Evolutionary conservation across 1,140 invertebrate species (phyloP).

Genomic region (Leguminivora glycinivorella): DNA sequence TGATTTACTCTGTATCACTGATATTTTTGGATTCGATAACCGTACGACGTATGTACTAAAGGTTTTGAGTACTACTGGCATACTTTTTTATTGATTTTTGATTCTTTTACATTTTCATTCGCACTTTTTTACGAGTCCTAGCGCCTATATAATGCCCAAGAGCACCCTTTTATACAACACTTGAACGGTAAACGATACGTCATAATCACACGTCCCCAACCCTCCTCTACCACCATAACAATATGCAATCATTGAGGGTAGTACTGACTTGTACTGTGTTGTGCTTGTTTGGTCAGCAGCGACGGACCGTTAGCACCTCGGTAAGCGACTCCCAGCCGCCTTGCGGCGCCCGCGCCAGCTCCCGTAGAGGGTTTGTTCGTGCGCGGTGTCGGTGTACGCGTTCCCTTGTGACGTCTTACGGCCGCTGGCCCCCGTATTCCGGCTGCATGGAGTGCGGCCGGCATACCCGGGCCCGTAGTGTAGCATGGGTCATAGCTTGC

Average conservation of each 20-base stretch:
- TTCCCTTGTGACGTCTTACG: conserved; percentile 75
- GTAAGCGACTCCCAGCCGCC: conserved; percentile 70
- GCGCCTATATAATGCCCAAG: conserved; percentile 25
- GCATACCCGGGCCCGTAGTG: conserved; percentile 49
- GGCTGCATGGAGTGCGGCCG: conserved; percentile 30
- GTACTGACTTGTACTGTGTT: conserved; percentile 76
- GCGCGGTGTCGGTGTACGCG: conserved; percentile 68
- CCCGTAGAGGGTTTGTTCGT: conserved; percentile 55
- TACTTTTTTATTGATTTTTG: conserved; percentile 6
- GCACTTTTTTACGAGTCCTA: conserved; percentile 34
- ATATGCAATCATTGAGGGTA: conserved; percentile 63
- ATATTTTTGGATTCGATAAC: not conserved
- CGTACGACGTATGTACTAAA: conserved; percentile 1
- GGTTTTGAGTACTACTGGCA: conserved; percentile 14
- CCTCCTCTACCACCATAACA: conserved; percentile 45
- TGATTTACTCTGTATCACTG: not conserved
- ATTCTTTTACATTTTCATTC: conserved; percentile 34
- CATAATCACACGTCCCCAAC: conserved; percentile 30
- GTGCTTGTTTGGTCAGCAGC: conserved; percentile 78
- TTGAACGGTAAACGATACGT: conserved; percentile 15
- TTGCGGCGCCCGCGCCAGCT: conserved; percentile 57
- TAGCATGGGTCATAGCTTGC: conserved; percentile 78
- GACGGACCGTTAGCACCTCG: conserved; percentile 76
- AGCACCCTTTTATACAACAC: conserved; percentile 28
- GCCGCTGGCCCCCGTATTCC: conserved; percentile 50